Evolutionary conservation across 2,888 invertebrate genomes (phyloP), one percentile per base, ranked within the genome.

Genomic region (Hesperia comma): DNA sequence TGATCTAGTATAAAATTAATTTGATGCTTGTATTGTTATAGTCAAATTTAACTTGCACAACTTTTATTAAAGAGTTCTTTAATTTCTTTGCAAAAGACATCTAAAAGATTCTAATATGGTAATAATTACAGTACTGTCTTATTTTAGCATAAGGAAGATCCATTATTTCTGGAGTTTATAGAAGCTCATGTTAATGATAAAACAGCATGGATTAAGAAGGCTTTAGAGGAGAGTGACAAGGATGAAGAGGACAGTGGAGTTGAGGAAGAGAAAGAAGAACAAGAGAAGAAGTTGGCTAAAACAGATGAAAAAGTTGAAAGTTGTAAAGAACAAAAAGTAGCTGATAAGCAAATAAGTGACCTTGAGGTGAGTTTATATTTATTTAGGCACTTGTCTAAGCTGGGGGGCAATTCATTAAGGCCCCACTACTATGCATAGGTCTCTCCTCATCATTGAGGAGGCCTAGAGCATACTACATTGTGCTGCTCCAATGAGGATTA

Each of bases 91-190:
- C 2, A 26, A 26, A 26, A 26, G 26, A 26, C n/a, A 26, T 26
- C 5, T 26, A 26, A 5, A 26, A 26, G 26, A 12, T 12, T 12
- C 1, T 8, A 6, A 33, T 6, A 33, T 33, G 33, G 4, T 6
- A 33, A 6, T 7, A 37, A 37, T 37, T 37, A 2, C 12, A 0
- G 2, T 14, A 6, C 43, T 26, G 21, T 41, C 19, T 26, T 63
- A 15, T 49, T 61, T 70, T 68, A 96, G 94, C 96, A 97, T 78
- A 96, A 96, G 90, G 95, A 97, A 88, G 98, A 99, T 90, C 97
- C 98, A 32, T 91, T 97, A 58, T 99, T 99, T 90, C 93, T 94
- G 70, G 98, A 99, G 84, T 99, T 98, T 83, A 93, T 99, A 83
- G 95, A 97, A 85, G 95, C 95, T n/a, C 98, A 98, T 84, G 93